Evolutionary conservation across 2,888 invertebrate species (phyloP), one percentile per base, ranked within the genome.

Genomic region (Gibbula magus): DNA sequence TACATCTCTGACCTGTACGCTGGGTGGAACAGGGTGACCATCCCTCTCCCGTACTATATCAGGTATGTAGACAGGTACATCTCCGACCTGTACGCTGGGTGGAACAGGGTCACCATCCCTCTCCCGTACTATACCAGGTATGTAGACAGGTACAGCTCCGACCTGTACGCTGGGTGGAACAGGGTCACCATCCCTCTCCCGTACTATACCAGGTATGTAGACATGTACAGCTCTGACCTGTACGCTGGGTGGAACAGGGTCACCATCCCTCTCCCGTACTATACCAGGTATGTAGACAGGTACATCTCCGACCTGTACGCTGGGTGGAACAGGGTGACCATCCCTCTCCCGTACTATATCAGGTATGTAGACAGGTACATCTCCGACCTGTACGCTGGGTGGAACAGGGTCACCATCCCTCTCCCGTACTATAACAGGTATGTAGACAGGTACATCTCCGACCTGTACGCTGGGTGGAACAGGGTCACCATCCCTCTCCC

Each of bases 371-470:
- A 7, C 13, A 8, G 18, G 20, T 90, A 86, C 82, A 81, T 61
- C 7, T 91, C 92, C 2, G 92, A 92, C 79, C 81, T 89, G n/a
- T 87, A 89, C 84, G 82, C 84, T 77, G 90, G 88, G 16, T 92
- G 92, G 89, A 89, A 89, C 54, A 86, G 92, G 35, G 87, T 92
- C 73, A 90, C 89, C 7, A 67, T 91, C 5, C 88, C 88, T 5
- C 84, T 93, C 4, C 92, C 92, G 13, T 89, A 90, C 75, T 87
- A 91, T n/a, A n/a, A n/a, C n/a, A n/a, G n/a, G n/a, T n/a, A n/a
- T n/a, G n/a, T n/a, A n/a, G n/a, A n/a, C n/a, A n/a, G n/a, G 20
- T 90, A 86, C 82, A 81, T 61, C 7, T 91, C 92, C 2, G 92
- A 92, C 79, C 81, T 89, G n/a, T 87, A 89, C 84, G 82, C 84